Evolutionary conservation across 2,888 invertebrate genomes (phyloP).

Genomic region (Conistra vaccinii): DNA sequence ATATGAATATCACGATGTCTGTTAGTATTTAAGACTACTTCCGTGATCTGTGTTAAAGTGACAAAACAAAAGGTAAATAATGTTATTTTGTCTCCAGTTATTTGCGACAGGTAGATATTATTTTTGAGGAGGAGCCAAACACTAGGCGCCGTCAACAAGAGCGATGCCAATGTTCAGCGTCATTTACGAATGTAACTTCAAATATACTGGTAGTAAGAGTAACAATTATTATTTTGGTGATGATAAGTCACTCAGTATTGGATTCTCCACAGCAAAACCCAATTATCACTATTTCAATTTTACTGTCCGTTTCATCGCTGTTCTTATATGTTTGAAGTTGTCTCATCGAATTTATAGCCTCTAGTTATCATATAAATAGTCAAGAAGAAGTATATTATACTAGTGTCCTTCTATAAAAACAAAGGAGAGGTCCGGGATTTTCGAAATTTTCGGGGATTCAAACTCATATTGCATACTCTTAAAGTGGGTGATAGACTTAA

Average conservation of each 20-base stretch:
- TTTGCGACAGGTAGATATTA: conserved; percentile 9
- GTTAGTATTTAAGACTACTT: conserved; percentile 33
- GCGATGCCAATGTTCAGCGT: conserved; percentile 19
- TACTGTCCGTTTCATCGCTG: too few species aligned
- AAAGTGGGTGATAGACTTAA: too few species aligned
- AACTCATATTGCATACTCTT: too few species aligned
- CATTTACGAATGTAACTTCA: conserved; percentile 19
- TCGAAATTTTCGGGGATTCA: too few species aligned
- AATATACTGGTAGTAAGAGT: conserved; percentile 3
- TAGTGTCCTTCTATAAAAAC: too few species aligned
- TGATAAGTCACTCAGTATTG: background rate
- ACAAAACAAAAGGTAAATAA: background rate
- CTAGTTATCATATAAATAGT: background rate
- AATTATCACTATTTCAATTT: background rate
- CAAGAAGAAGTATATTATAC: too few species aligned
- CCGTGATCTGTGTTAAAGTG: conserved; percentile 10
- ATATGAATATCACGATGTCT: conserved; percentile 61
- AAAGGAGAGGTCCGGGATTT: too few species aligned
- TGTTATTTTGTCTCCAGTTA: conserved; percentile 5
- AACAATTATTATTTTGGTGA: conserved; percentile 1
- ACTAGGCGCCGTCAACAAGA: conserved; percentile 33
- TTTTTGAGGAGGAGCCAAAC: conserved; percentile 35
- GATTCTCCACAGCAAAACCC: background rate
- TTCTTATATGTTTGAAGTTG: background rate
- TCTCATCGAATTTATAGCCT: background rate